These are phyloP conservation scores for Hemibagrus wyckioides DNA, from an alignment of 2,113 vertebrate genomes.

Conservation along the genomic window DNA sequence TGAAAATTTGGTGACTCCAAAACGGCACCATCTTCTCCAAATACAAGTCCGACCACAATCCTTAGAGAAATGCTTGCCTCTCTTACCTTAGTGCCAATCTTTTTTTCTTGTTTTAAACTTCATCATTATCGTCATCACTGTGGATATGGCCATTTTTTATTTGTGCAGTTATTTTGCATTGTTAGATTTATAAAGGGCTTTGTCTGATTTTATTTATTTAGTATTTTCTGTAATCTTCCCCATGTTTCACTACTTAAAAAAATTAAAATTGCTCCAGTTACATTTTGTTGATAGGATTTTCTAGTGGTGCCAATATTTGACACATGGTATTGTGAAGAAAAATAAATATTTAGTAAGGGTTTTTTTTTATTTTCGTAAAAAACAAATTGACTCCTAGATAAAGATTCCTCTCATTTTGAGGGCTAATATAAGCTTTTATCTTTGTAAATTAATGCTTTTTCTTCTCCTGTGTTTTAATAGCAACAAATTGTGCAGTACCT, in stretches of 20 bases:
- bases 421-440: background rate
- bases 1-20: background rate
- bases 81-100: background rate
- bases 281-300: background rate
- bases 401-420: background rate
- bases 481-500: conserved; percentile 97
- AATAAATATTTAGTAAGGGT: background rate
- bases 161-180: background rate
- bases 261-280: background rate
- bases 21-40: background rate
- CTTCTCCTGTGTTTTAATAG: conserved; percentile 64
- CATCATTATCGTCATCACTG: background rate
- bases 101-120: background rate
- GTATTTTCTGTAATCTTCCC: background rate
- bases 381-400: background rate
- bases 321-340: background rate
- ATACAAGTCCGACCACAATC: background rate
- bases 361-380: background rate
- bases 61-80: background rate
- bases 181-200: background rate
- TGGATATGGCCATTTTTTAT: background rate
- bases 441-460: background rate
- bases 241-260: too few relatives aligned
- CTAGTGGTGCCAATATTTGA: background rate
- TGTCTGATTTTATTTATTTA: background rate